Evolutionary conservation across 2,888 invertebrate species (phyloP).

Genomic region (Orthosia gracilis): DNA sequence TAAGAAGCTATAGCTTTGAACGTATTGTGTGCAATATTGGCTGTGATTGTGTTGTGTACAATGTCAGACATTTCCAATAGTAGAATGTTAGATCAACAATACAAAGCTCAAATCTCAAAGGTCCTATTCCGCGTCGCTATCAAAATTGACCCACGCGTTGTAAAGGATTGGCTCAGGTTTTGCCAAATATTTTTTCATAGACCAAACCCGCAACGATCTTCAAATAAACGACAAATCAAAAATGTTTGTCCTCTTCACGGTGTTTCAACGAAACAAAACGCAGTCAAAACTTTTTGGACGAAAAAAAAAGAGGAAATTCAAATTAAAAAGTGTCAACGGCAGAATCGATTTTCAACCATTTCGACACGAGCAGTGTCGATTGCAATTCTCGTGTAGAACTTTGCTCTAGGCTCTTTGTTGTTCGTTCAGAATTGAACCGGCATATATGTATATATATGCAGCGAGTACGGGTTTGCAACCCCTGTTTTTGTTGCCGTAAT

Average conservation of each 20-base stretch:
- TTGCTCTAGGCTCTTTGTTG: conserved; percentile 65
- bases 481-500: conserved; percentile 52
- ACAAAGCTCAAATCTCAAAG: conserved; percentile 44
- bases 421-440: conserved; percentile 55
- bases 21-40: conserved; percentile 37
- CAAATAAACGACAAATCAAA: conserved; percentile 49
- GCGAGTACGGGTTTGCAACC: conserved; percentile 15
- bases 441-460: conserved; percentile 67
- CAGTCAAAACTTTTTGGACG: conserved; percentile 43
- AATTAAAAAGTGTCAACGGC: conserved; percentile 80
- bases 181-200: conserved; percentile 14
- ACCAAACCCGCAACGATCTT: conserved; percentile 4
- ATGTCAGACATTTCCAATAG: conserved; percentile 31
- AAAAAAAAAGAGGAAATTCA: conserved; percentile 71
- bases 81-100: conserved; percentile 28
- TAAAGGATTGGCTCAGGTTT: conserved; percentile 18
- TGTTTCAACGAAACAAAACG: conserved; percentile 53
- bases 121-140: conserved; percentile 18
- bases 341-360: conserved; percentile 68
- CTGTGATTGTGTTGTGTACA: conserved; percentile 27
- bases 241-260: conserved; percentile 36
- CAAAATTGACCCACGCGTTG: conserved; percentile 9
- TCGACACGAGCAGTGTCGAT: conserved; percentile 70
- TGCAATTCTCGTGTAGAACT: conserved; percentile 67
- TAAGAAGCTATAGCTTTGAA: conserved; percentile 16